Evolutionary conservation across 2,888 invertebrate genomes (phyloP), one percentile per base, ranked within the genome.

Genomic region (Orthosia incerta): DNA sequence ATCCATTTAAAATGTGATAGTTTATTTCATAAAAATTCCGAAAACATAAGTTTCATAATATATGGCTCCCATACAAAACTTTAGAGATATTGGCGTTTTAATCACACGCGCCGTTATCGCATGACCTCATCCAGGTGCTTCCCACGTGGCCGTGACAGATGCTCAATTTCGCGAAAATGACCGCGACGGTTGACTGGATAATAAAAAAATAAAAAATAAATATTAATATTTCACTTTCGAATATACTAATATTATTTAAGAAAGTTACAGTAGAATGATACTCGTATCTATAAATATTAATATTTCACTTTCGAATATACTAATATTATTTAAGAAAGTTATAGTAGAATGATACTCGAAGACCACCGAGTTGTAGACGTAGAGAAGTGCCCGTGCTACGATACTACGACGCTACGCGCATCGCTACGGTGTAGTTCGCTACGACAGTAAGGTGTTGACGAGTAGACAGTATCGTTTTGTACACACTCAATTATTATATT

Each of bases 391-490:
- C 2, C 4, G 13, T 23, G n/a, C 59, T 20, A 59, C 16, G 48
- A 11, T 18, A 16, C 50, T 57, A 63, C 20, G 46, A 63, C 3
- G 53, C 63, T 62, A 55, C 72, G 50, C 7, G 15, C 0, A 0
- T 45, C 45, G 77, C 79, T 64, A 71, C 71, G 63, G 31, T 59
- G 63, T 79, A 79, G 61, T 61, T 3, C 1, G 31, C 69, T 56
- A 76, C 69, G 45, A 11, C 12, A 15, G 11, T 31, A 7, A 31
- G 15, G 9, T 45, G 46, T 26, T 3, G 16, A 26, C 12, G 13
- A 5, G 15, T 51, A 26, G 23, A 3, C 15, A 26, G 9, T 48
- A 13, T 63, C 18, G 18, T 31, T 12, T 31, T 11, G 31, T 18
- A 31, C 18, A 20, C 15, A 48, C 1, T 18, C 39, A 20, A 7